Percentiles rank a stretch among this genome's conserved stretches.
These are phyloP conservation scores for Belonocnema kinseyi DNA, from an alignment of 1,140 invertebrate genomes.

Conservation along the genomic window DNA sequence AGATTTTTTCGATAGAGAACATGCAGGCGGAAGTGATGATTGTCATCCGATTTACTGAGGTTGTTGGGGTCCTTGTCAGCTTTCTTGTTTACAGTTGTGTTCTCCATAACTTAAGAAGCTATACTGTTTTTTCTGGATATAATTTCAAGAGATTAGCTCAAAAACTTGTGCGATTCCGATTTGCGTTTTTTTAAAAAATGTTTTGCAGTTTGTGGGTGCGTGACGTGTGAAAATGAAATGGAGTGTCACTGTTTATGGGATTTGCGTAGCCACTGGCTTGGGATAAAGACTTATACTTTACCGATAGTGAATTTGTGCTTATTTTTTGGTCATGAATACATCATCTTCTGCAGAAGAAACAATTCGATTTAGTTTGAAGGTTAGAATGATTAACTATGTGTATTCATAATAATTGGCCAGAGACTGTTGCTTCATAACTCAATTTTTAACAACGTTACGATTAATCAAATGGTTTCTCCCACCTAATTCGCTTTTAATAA, in stretches of 20 bases:
- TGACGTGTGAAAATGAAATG: not conserved
- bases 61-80: not conserved
- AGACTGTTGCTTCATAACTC: too few relatives aligned
- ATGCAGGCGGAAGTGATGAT: slow-evolving; percentile 22
- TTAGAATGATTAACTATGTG: too few relatives aligned
- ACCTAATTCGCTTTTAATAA: too few relatives aligned
- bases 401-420: too few relatives aligned
- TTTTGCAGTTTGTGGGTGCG: not conserved
- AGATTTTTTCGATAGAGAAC: not conserved
- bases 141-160: not conserved
- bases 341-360: too few relatives aligned
- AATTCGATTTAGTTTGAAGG: too few relatives aligned
- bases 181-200: not conserved
- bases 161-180: not conserved
- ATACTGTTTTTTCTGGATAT: not conserved
- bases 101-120: not conserved
- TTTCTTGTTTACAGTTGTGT: slow-evolving; percentile 24
- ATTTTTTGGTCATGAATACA: too few relatives aligned
- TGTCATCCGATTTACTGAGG: slow-evolving; percentile 5
- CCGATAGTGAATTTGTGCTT: too few relatives aligned
- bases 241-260: not conserved
- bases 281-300: not conserved
- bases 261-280: not conserved
- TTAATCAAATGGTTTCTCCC: too few relatives aligned
- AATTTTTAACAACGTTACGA: too few relatives aligned